Conservation (phyloP, 1,140 invertebrate species). For the Asobara japonica region DNA sequence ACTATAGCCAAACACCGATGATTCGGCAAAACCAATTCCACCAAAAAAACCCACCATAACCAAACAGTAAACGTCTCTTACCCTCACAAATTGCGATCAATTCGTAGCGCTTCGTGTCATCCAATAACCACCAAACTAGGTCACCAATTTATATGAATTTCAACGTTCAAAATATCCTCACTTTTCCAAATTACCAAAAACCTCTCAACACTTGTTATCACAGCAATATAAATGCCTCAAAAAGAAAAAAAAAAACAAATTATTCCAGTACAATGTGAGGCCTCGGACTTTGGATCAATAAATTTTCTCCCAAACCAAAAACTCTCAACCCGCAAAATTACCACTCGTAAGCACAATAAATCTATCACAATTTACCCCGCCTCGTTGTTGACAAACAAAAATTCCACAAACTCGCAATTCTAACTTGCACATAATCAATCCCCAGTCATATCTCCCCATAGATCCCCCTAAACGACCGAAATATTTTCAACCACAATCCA, state of each 20-base stretch:
- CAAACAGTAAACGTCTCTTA: no score
- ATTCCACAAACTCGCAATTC: background rate
- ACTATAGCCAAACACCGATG: no score
- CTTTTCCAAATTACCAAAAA: background rate
- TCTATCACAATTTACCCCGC: no score
- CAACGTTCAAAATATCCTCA: background rate
- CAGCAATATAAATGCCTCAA: slow-evolving; percentile 1
- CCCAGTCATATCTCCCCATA: background rate
- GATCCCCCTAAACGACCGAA: background rate
- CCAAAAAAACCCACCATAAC: no score
- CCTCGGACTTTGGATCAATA: no score
- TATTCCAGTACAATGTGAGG: no score
- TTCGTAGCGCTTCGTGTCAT: background rate
- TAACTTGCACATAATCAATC: background rate
- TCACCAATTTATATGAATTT: background rate
- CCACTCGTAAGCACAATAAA: no score
- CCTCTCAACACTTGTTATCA: background rate
- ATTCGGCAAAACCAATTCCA: no score
- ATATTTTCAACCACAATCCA: no score
- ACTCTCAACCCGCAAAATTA: no score
- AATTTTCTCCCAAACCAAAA: no score
- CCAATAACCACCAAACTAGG: background rate
- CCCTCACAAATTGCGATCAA: background rate
- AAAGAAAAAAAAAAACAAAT: background rate
- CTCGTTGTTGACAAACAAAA: background rate